phyloP scores from a whole-genome alignment of 2,113 vertebrate genomes.

The Bubo blakistoni region DNA sequence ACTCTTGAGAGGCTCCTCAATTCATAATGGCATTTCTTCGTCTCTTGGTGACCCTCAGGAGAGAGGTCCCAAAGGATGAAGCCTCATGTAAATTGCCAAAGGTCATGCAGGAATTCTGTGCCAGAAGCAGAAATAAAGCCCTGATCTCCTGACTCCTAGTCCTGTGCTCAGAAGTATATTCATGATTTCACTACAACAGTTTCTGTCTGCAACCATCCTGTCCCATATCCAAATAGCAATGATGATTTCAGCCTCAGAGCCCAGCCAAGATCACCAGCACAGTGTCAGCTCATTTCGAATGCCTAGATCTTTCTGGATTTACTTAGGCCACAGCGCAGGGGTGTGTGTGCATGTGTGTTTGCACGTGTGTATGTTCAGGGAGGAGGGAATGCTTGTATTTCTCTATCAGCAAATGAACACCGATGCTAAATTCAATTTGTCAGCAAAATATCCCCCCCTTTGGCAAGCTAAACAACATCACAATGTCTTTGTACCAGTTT shows the following conservation, averaged over 20 bases:
- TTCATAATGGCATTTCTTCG: background rate
- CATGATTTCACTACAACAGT: background rate
- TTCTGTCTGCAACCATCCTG: background rate
- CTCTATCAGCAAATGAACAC: background rate
- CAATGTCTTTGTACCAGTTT: background rate
- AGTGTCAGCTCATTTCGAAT: background rate
- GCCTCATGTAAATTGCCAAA: background rate
- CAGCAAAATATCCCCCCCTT: background rate
- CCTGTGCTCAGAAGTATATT: background rate
- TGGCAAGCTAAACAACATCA: background rate
- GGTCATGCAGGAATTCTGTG: background rate
- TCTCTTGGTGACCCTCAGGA: background rate
- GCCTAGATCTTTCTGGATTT: background rate
- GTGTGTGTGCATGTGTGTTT: background rate
- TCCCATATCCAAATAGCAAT: background rate
- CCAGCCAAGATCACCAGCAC: background rate
- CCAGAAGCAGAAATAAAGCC: background rate
- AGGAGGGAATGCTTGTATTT: background rate
- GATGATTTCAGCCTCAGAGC: background rate
- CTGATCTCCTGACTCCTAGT: background rate
- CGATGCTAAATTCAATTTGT: slow-evolving; percentile 12
- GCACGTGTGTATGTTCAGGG: background rate
- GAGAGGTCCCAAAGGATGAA: background rate
- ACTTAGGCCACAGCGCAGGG: background rate
- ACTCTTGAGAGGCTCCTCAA: background rate